phyloP scores from a whole-genome alignment of 2,888 invertebrate species.

The Patella caerulea region DNA sequence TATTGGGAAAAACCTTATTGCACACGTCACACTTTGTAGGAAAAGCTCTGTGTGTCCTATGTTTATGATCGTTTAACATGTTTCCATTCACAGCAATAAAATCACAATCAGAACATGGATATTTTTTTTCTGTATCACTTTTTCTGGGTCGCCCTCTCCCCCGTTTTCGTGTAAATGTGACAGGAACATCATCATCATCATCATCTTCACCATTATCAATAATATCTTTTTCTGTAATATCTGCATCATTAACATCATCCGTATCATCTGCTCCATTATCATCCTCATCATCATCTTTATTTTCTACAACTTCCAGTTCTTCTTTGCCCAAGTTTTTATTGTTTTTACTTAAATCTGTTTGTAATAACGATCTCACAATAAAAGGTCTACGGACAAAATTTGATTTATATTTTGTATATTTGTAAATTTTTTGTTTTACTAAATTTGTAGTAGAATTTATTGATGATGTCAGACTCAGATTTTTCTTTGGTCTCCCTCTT shows the following conservation, averaged over 20 bases:
- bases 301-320: conserved; percentile 5
- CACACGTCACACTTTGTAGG: conserved; percentile 51
- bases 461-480: background rate
- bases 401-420: conserved; percentile 11
- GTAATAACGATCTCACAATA: background rate
- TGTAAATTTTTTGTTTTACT: conserved; percentile 5
- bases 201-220: conserved; percentile 18
- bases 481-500: conserved; percentile 3
- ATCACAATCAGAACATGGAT: conserved; percentile 45
- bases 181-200: background rate
- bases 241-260: conserved; percentile 1
- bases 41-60: conserved; percentile 39
- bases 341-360: background rate
- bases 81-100: conserved; percentile 43
- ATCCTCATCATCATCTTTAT: background rate
- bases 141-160: conserved; percentile 30
- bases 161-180: background rate
- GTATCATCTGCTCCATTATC: background rate
- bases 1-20: conserved; percentile 50
- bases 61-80: conserved; percentile 40
- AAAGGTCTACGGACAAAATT: background rate
- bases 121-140: conserved; percentile 25
- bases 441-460: background rate
- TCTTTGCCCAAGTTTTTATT: background rate
- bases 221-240: conserved; percentile 23